Base-by-base conservation (phyloP, 1,140 invertebrate species). In the Atta colombica region DNA sequence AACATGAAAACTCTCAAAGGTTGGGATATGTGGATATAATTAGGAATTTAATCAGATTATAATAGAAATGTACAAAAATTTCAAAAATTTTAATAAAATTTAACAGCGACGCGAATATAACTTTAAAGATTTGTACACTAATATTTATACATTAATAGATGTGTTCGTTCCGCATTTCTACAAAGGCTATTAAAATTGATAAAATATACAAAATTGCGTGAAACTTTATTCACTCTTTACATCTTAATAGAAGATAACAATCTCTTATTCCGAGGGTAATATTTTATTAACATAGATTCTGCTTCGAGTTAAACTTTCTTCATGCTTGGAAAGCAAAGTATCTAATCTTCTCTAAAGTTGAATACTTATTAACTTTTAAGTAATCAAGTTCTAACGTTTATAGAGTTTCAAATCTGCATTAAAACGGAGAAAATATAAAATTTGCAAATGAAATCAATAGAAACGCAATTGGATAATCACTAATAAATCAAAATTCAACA, bases 321-420 rank as follows among this genome's bases (percentile, higher is more conserved):
- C n/a, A 31, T 65, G 21, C 35, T 68, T 3, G 77, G 14, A 68
- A 25, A 53, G 63, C n/a, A 53, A 53, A 68, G 45, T 69, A 69
- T 28, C 28, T 53, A 80, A 80, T 68, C 28, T 80, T 68, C 14
- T 45, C 28, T 53, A 55, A 39, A 80, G 77, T 80, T 80, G n/a
- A 80, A 53, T 63, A 58, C 21, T 65, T 35, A 78, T 66, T 78
- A 68, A 77, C 72, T 39, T 16, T 39, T 28, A 14, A 31, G 45
- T 53, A 80, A 69, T 80, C 49, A 69, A 68, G n/a, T 77, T 77
- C 2, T 28, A 51, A 49, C 16, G 58, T 51, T 77, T 55, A 45
- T 77, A 31, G 3, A 77, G 16, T 65, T 77, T 77, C 10, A 65
- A 14, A 65, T n/a, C 25, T 28, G 39, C 18, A 58, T 77, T 65